phyloP scores from a whole-genome alignment of 2,888 invertebrate genomes.

The Melangyna quadrimaculata region DNA sequence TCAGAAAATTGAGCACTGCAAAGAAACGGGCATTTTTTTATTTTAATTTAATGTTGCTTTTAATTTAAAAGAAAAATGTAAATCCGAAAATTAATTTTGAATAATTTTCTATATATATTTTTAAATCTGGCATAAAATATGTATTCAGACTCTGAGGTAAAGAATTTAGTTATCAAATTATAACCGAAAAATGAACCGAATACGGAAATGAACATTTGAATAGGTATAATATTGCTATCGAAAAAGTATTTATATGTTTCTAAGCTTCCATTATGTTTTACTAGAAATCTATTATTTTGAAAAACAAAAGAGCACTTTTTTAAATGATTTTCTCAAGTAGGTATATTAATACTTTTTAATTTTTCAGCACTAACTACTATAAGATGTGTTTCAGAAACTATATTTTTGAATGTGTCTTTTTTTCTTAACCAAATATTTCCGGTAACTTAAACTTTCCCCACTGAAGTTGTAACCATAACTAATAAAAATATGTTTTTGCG shows the following conservation, averaged over 20 bases:
- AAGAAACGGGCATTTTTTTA: too few relatives aligned
- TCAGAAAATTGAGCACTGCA: too few relatives aligned
- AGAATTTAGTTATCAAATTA: background rate
- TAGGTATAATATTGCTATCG: background rate
- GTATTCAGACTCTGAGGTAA: background rate
- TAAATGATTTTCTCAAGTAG: background rate
- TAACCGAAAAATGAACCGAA: too few relatives aligned
- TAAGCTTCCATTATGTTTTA: background rate
- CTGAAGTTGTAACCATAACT: constrained; percentile 38
- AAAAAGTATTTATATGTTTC: background rate
- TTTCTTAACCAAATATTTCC: background rate
- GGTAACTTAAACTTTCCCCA: constrained; percentile 23
- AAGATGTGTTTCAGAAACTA: background rate
- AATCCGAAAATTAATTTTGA: too few relatives aligned
- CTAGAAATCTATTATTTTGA: background rate
- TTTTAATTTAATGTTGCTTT: too few relatives aligned
- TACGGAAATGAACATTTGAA: background rate
- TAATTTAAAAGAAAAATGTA: too few relatives aligned
- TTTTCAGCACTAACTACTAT: background rate
- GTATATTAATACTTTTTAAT: background rate
- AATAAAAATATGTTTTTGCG: constrained; percentile 38
- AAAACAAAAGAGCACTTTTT: background rate
- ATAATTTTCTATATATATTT: background rate
- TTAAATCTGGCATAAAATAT: background rate
- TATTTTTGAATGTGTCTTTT: background rate